Conservation (phyloP, 2,888 invertebrate species). For the Protonemura montana region DNA sequence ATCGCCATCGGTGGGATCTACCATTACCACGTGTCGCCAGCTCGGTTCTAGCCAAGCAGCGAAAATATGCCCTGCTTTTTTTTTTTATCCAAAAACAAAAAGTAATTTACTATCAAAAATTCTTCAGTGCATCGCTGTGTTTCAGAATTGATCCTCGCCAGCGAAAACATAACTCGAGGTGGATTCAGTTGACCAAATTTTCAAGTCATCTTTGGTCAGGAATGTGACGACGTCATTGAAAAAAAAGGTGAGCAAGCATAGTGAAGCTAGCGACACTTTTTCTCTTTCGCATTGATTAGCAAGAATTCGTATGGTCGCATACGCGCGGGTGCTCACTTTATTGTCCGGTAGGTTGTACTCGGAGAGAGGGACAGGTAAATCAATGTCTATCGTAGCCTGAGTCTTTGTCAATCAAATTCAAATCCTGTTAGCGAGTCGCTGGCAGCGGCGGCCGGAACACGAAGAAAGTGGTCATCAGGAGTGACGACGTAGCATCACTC, state of each 20-base stretch:
- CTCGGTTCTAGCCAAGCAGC: too few relatives aligned
- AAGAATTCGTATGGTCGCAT: not conserved
- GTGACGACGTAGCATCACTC: not conserved
- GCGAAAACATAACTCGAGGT: not conserved
- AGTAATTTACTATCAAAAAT: not conserved
- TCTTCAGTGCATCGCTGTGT: not conserved
- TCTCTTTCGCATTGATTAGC: conserved; percentile 30
- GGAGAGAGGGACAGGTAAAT: conserved; percentile 37
- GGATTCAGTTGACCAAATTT: not conserved
- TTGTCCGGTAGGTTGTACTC: conserved; percentile 32
- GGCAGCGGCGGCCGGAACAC: conserved; percentile 14
- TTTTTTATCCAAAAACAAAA: not conserved
- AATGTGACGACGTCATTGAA: not conserved
- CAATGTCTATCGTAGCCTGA: conserved; percentile 41
- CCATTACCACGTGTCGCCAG: too few relatives aligned
- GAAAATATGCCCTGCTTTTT: not conserved
- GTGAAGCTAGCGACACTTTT: conserved; percentile 30
- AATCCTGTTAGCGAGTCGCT: conserved; percentile 41
- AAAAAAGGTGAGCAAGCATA: conserved; percentile 9
- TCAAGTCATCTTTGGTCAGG: conserved; percentile 8
- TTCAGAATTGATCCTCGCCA: not conserved
- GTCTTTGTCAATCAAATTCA: conserved; percentile 46
- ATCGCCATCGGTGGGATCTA: too few relatives aligned
- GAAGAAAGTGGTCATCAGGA: not conserved
- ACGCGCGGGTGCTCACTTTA: conserved; percentile 20